Evolutionary conservation across 1,140 invertebrate species (phyloP).

Genomic region (Pseudomyrmex dendroicus): DNA sequence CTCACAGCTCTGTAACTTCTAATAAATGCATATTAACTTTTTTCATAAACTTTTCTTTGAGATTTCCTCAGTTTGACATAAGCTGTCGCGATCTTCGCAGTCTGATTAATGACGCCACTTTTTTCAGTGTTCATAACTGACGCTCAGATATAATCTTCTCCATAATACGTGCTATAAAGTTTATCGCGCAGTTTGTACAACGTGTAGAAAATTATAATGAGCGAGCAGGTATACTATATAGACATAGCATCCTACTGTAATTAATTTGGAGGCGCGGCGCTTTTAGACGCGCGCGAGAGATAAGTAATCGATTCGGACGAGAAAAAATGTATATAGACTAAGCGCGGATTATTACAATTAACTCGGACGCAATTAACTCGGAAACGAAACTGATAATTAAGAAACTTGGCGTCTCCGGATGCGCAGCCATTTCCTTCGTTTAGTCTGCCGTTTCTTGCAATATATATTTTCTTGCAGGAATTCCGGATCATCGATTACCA

Average conservation of each 20-base stretch:
- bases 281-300: slow-evolving; percentile 27
- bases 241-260: slow-evolving; percentile 37
- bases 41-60: slow-evolving; percentile 21
- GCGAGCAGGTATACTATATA: slow-evolving; percentile 10
- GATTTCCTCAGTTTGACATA: background rate
- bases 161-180: slow-evolving; percentile 43
- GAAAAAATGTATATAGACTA: slow-evolving; percentile 13
- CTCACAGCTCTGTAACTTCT: slow-evolving; percentile 4
- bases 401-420: slow-evolving; percentile 4
- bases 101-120: slow-evolving; percentile 36
- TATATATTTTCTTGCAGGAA: slow-evolving; percentile 35
- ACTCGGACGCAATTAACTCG: slow-evolving; percentile 9
- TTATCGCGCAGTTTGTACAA: slow-evolving; percentile 54
- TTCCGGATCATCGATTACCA: slow-evolving; percentile 46
- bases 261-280: slow-evolving; percentile 46
- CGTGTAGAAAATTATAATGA: slow-evolving; percentile 59
- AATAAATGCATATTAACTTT: background rate
- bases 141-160: slow-evolving; percentile 28
- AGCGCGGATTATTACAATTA: slow-evolving; percentile 25
- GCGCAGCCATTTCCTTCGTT: background rate
- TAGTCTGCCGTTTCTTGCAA: background rate
- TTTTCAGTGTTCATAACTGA: slow-evolving; percentile 33
- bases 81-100: slow-evolving; percentile 21
- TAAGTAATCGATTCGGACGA: slow-evolving; percentile 26
- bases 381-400: slow-evolving; percentile 46